These are phyloP conservation scores for Hemiprocne comata DNA, from an alignment of 2,113 vertebrate genomes.

Conservation along the genomic window DNA sequence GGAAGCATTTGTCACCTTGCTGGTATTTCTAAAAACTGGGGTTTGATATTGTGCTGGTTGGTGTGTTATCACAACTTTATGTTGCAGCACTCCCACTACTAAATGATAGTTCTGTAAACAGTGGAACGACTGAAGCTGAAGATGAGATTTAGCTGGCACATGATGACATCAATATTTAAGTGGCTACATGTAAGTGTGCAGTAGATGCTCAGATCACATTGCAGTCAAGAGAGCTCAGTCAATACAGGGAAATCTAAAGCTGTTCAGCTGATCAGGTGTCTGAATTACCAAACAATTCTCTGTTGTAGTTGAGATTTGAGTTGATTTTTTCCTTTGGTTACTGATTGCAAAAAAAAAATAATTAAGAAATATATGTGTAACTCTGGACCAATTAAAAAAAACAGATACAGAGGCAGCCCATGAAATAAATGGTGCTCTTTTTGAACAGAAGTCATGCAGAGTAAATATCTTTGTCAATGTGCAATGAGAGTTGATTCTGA, in stretches of 20 bases:
- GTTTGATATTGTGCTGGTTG: neutral
- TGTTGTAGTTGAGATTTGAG: neutral
- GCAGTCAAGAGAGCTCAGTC: neutral
- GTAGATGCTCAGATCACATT: neutral
- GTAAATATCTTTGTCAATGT: neutral
- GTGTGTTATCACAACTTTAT: neutral
- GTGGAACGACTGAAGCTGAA: neutral
- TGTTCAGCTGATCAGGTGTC: neutral
- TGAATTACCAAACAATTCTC: neutral
- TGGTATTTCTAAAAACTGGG: neutral
- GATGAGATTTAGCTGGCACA: neutral
- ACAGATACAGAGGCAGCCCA: neutral
- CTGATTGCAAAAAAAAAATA: neutral
- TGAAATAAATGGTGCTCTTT: neutral
- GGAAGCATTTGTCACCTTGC: neutral
- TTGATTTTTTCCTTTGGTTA: neutral
- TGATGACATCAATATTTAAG: neutral
- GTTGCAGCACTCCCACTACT: neutral
- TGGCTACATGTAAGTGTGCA: neutral
- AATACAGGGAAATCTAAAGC: neutral
- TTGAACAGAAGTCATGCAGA: neutral
- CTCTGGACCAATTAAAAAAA: neutral
- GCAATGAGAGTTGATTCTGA: neutral
- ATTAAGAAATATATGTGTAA: neutral
- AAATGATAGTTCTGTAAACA: neutral